Evolutionary conservation across 2,888 invertebrate genomes (phyloP).

Genomic region (Plebejus anna): DNA sequence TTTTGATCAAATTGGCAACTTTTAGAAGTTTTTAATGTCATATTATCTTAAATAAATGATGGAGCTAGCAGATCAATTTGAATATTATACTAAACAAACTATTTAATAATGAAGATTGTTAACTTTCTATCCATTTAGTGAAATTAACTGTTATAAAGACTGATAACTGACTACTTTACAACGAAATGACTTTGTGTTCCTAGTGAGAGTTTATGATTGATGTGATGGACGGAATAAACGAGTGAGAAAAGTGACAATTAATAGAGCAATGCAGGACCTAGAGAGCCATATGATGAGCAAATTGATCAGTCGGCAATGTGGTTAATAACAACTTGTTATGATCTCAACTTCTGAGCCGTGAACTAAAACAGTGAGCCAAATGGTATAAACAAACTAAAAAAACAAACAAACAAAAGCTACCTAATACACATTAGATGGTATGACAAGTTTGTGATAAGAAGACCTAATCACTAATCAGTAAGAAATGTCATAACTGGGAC

Average conservation of each 20-base stretch:
- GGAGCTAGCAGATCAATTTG: background rate
- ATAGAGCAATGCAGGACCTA: background rate
- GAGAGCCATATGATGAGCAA: background rate
- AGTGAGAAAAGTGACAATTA: background rate
- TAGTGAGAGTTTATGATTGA: conserved; percentile 5
- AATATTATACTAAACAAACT: background rate
- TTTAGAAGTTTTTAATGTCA: background rate
- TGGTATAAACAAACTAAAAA: too few relatives aligned
- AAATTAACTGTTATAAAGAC: background rate
- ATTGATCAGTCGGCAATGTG: background rate
- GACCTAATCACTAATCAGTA: background rate
- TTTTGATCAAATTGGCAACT: background rate
- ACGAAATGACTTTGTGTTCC: background rate
- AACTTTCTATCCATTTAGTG: background rate
- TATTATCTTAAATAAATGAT: background rate
- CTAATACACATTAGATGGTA: background rate
- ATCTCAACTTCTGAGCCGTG: too few relatives aligned
- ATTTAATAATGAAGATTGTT: background rate
- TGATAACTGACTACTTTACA: background rate
- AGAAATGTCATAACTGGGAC: background rate
- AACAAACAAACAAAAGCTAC: too few relatives aligned
- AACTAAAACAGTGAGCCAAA: too few relatives aligned
- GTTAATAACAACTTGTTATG: too few relatives aligned
- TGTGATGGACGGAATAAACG: background rate
- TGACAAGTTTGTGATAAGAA: background rate